Base-by-base conservation (phyloP, 1,140 invertebrate genomes). In the Temnothorax curvispinosus region DNA sequence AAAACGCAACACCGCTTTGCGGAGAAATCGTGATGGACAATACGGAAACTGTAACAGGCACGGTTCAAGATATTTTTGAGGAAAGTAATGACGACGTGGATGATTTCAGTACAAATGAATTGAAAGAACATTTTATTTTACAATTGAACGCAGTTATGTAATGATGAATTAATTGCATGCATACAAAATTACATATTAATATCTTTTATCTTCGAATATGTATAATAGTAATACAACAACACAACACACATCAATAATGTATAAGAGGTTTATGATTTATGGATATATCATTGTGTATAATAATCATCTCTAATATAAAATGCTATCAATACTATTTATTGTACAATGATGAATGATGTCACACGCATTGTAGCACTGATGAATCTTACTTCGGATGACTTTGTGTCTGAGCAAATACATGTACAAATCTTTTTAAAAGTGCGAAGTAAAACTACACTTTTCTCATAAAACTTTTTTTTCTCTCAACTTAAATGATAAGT, bases 21-120 rank as follows among this genome's bases (percentile, higher is more conserved):
- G 78, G 65, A n/a, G 80, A 89, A 62, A 74, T 84, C 54, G 0
- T 64, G 32, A 85, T 81, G 7, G 88, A 93, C 32, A 13, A 50
- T 13, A 71, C 60, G 21, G 91, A 93, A 72, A 91, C 91, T 7
- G 78, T 94, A 27, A 94, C 89, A 35, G 94, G 93, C 82, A 95
- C 94, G 7, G 94, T 95, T 5, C 94, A 95, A 77, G 94, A 95
- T 54, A 95, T 95, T 90, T 95, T 95, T 44, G 91, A 95, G 38
- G 94, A 95, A 86, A 93, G 90, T 35, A 93, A 91, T 58, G 93
- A 95, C 58, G 88, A 64, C 18, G 9, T 67, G 44, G 94, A 95
- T 71, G 92, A 94, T 62, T 92, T 92, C 27, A 90, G 90, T 90
- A 89, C 91, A 69, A 92, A 87, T 69, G 93, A 93, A 86, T 58